Percentiles rank a stretch among this genome's conserved stretches.
Conservation (phyloP, 2,797 vertebrate genomes). For the Scleropages formosus region DNA sequence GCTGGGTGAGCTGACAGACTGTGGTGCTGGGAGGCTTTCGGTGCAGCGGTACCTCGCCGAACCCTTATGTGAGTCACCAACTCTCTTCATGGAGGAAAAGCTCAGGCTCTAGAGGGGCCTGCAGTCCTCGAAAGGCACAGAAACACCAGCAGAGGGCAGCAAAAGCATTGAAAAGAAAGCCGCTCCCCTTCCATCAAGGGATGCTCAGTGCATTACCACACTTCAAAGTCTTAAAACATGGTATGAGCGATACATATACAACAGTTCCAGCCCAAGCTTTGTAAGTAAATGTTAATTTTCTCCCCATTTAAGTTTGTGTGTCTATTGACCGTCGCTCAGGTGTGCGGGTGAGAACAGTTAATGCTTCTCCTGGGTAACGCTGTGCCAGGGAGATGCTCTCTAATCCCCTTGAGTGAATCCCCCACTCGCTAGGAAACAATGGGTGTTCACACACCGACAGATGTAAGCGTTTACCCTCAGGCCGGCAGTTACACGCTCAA, state of each 20-base stretch:
- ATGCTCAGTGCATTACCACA: background rate
- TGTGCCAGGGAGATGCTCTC: background rate
- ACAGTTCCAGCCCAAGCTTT: background rate
- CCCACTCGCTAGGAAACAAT: background rate
- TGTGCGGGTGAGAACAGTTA: conserved; percentile 11
- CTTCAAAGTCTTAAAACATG: too few relatives aligned
- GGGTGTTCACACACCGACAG: too few relatives aligned
- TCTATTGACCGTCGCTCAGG: conserved; percentile 1
- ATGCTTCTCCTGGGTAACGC: background rate
- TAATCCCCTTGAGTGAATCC: background rate
- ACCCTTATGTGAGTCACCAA: too few relatives aligned
- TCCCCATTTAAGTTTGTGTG: too few relatives aligned
- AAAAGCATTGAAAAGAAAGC: conserved; percentile 50
- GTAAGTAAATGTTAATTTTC: background rate
- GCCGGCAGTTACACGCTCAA: background rate
- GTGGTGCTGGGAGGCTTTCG: background rate
- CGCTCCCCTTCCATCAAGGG: background rate
- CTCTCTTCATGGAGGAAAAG: too few relatives aligned
- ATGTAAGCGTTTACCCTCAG: too few relatives aligned
- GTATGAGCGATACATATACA: background rate
- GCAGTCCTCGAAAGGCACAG: background rate
- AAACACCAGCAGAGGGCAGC: conserved; percentile 54
- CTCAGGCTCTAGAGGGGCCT: too few relatives aligned
- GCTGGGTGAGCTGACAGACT: conserved; percentile 23
- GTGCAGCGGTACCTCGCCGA: conserved; percentile 40